Evolutionary conservation across 2,113 vertebrate genomes (phyloP).

Genomic region (Rana temporaria): DNA sequence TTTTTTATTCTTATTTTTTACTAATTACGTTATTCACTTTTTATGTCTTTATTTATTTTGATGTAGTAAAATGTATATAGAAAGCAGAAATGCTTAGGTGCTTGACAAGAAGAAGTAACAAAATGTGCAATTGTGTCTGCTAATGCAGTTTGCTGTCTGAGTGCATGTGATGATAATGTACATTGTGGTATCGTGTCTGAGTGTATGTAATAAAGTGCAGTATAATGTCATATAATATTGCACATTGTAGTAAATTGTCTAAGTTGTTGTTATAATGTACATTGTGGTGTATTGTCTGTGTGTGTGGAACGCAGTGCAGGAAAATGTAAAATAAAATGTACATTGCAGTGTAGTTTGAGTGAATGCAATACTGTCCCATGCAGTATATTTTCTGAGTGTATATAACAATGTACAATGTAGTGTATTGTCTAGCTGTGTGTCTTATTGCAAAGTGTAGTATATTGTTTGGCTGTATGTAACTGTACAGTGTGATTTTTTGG

Average conservation of each 20-base stretch:
- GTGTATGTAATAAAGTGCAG: not conserved
- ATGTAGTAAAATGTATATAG: no score
- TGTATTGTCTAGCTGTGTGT: not conserved
- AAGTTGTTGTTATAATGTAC: not conserved
- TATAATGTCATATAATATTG: no score
- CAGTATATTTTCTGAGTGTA: no score
- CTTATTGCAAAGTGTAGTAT: not conserved
- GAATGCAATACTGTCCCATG: no score
- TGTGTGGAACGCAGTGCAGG: not conserved
- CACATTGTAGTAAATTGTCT: not conserved
- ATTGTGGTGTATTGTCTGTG: not conserved
- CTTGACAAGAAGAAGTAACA: no score
- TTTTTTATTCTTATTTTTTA: no score
- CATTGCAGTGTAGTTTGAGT: not conserved
- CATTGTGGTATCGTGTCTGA: not conserved
- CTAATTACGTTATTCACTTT: no score
- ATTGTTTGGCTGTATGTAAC: no score
- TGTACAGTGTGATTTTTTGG: no score
- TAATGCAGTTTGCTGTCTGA: not conserved
- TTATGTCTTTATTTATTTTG: no score
- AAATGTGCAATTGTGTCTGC: no score
- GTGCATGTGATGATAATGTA: not conserved
- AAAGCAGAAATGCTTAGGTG: no score
- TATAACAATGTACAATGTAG: not conserved
- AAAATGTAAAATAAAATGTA: not conserved